Evolutionary conservation across 1,140 invertebrate genomes (phyloP), one percentile per base, ranked within the genome.

Genomic region (Drosophila bipectinata): DNA sequence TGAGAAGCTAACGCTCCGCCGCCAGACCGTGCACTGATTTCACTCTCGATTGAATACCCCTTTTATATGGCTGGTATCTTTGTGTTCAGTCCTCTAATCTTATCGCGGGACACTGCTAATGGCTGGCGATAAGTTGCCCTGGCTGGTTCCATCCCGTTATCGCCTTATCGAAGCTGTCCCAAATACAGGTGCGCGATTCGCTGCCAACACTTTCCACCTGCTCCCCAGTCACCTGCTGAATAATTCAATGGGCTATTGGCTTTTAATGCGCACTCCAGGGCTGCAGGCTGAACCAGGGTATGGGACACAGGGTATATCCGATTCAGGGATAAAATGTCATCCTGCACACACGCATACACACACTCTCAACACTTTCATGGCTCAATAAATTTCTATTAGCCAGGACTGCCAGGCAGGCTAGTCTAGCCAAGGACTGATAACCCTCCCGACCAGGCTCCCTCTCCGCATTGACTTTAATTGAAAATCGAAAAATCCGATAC

Each of bases 401-500:
- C 60, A 21, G 45, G 71, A 60, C 72, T 55, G 49, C 47, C 61
- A 67, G 37, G 54, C 57, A 63, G 37, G 53, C 44, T 44, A 62
- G 64, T 72, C 32, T 15, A 37, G 49, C 52, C 41, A 51, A 7
- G 39, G 64, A 55, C 53, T 66, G 64, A 53, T 66, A 60, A 44
- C 32, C 6, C 7, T 1, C 4, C 67, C 32, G 61, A 30, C 8
- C 63, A 14, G 67, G 52, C 56, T 64, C 59, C 52, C 62, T 30
- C 51, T 61, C 49, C 59, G 69, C 83, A 85, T 90, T 77, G 79
- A 80, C 76, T 90, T 90, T 87, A 90, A 90, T 90, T 90, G 87
- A 87, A 88, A 90, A 87, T 90, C 79, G 79, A 87, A 90, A 85
- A 87, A 90, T 90, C 79, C 83, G 82, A 90, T 83, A 77, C 87